These are phyloP conservation scores for Electrophaes corylata DNA, from an alignment of 2,888 invertebrate genomes.

Conservation along the genomic window DNA sequence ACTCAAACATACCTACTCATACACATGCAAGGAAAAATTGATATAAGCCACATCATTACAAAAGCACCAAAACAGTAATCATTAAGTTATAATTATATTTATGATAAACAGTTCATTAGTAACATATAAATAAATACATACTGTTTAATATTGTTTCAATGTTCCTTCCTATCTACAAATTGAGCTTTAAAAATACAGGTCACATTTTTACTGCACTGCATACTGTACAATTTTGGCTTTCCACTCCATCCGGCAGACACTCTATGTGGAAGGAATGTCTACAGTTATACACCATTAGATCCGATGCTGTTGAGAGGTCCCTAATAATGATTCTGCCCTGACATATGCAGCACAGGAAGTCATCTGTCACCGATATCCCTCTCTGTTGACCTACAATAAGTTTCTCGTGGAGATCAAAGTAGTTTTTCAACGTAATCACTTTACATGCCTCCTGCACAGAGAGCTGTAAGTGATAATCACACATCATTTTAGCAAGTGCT, in stretches of 20 bases:
- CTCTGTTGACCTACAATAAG: slow-evolving; percentile 90
- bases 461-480: slow-evolving; percentile 97
- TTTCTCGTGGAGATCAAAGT: slow-evolving; percentile 93
- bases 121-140: slow-evolving; percentile 42
- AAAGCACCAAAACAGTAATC: slow-evolving; percentile 63
- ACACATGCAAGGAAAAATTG: slow-evolving; percentile 52
- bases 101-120: slow-evolving; percentile 46
- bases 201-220: slow-evolving; percentile 78
- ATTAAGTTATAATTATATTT: slow-evolving; percentile 33
- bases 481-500: slow-evolving; percentile 96
- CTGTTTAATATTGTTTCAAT: slow-evolving; percentile 48
- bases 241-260: slow-evolving; percentile 84
- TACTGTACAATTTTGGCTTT: slow-evolving; percentile 64
- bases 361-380: slow-evolving; percentile 90
- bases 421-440: slow-evolving; percentile 95
- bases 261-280: slow-evolving; percentile 95
- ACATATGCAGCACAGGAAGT: slow-evolving; percentile 91
- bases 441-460: slow-evolving; percentile 96
- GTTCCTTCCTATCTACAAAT: slow-evolving; percentile 50
- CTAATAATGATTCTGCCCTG: slow-evolving; percentile 89
- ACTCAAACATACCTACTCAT: background rate
- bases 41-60: slow-evolving; percentile 67
- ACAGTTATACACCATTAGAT: slow-evolving; percentile 93
- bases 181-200: slow-evolving; percentile 57
- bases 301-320: slow-evolving; percentile 88